Percentiles rank a stretch among this genome's conserved stretches.
Evolutionary conservation across 1,140 invertebrate genomes (phyloP).

Genomic region (Atta colombica): DNA sequence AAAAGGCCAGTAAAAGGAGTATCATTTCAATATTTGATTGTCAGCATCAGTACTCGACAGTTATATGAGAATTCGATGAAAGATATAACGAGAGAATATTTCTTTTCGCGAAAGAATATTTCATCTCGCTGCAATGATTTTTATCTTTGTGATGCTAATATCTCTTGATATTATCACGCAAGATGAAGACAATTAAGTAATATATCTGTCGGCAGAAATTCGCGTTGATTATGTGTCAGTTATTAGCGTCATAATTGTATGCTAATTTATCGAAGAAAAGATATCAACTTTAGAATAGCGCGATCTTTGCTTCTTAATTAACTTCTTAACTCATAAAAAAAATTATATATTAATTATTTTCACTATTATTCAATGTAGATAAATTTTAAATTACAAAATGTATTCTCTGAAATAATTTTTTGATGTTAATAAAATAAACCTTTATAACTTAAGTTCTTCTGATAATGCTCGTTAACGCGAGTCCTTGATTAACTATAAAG

Average conservation of each 20-base stretch:
- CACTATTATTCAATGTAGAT: neutral
- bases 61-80: neutral
- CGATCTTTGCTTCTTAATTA: too few species aligned
- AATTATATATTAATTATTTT: neutral
- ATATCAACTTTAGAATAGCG: neutral
- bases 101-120: neutral
- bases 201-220: neutral
- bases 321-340: neutral
- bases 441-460: neutral
- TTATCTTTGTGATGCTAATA: slow-evolving; percentile 1
- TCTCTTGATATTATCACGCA: neutral
- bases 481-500: neutral
- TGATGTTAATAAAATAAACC: too few species aligned
- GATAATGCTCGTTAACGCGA: too few species aligned
- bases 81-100: neutral
- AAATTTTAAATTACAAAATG: neutral
- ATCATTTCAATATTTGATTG: neutral
- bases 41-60: neutral
- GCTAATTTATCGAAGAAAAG: slow-evolving; percentile 7
- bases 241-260: slow-evolving; percentile 2
- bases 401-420: neutral
- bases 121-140: neutral
- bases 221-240: neutral
- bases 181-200: neutral
- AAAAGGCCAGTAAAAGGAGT: neutral